Evolutionary conservation across 1,140 invertebrate species (phyloP), one percentile per base, ranked within the genome.

Genomic region (Tetraneura akinire): DNA sequence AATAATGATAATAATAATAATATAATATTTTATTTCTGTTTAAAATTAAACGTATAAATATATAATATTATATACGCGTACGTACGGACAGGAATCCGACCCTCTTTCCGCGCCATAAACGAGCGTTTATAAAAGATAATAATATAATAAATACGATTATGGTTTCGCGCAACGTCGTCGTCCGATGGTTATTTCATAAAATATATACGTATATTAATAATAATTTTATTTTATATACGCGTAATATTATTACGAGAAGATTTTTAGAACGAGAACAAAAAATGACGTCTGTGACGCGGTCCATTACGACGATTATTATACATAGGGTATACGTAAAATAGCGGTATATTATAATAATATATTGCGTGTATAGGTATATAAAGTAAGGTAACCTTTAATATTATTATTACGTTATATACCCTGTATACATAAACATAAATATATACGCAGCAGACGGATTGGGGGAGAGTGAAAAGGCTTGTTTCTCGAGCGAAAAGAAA

Each of bases 391-490:
- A n/a, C n/a, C n/a, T n/a, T n/a, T n/a, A n/a, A n/a, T n/a, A n/a
- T n/a, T n/a, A n/a, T n/a, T n/a, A n/a, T n/a, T n/a, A n/a, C n/a
- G n/a, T n/a, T n/a, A n/a, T n/a, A n/a, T n/a, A n/a, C n/a, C n/a
- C n/a, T n/a, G n/a, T n/a, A n/a, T n/a, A n/a, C n/a, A n/a, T n/a
- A n/a, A n/a, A n/a, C n/a, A n/a, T n/a, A n/a, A n/a, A n/a, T n/a
- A n/a, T n/a, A n/a, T n/a, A n/a, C n/a, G n/a, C n/a, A n/a, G n/a
- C n/a, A n/a, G n/a, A n/a, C n/a, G n/a, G 51, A 74, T 74, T 57
- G 29, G 51, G 71, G n/a, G n/a, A n/a, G n/a, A n/a, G 71, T 74
- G 57, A 74, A 70, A 73, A 74, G 45, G 64, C 64, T n/a, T n/a
- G 64, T 68, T 68, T 45, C 64, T 68, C 64, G 37, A 37, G 64